A percentile compares a stretch with the other conserved stretches of the same genome.
Evolutionary conservation across 2,113 vertebrate species (phyloP).

Genomic region (Myanophis thanlyinensis): DNA sequence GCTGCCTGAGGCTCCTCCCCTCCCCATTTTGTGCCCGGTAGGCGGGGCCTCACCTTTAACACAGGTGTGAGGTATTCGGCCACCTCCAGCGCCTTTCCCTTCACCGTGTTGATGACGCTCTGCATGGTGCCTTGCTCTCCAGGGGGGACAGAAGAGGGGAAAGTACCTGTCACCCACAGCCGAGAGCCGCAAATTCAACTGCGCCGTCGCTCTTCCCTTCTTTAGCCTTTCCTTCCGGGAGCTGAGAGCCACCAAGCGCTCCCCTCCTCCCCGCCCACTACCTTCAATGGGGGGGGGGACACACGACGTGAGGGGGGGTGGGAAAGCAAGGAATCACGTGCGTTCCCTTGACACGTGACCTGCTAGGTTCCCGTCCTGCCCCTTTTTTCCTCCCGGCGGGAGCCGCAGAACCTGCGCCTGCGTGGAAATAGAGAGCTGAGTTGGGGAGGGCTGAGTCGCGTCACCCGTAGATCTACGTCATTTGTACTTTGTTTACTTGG

Average conservation of each 20-base stretch:
- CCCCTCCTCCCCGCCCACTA: not conserved
- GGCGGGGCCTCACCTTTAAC: conserved; percentile 82
- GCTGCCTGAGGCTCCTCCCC: too few relatives aligned
- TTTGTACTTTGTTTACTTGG: not conserved
- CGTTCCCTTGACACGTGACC: not conserved
- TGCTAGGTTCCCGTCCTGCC: not conserved
- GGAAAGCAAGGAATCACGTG: not conserved
- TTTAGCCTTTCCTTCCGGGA: not conserved
- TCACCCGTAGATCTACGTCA: not conserved
- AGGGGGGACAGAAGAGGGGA: not conserved
- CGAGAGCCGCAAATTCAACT: not conserved
- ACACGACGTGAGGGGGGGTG: too few relatives aligned
- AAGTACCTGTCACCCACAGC: not conserved
- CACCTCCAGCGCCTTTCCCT: conserved; percentile 93
- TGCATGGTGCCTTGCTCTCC: conserved; percentile 77
- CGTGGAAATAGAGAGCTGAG: not conserved
- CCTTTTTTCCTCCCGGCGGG: not conserved
- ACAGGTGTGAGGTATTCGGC: conserved; percentile 96
- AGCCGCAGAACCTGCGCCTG: not conserved
- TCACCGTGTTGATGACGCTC: conserved; percentile 96
- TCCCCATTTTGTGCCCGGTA: not conserved
- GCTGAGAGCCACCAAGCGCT: not conserved
- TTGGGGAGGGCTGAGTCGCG: too few relatives aligned
- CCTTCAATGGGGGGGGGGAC: not conserved
- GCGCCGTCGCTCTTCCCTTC: not conserved